Percentiles rank a stretch among this genome's conserved stretches.
Evolutionary conservation across 1,140 invertebrate species (phyloP).

Genomic region (Gryon sp.): DNA sequence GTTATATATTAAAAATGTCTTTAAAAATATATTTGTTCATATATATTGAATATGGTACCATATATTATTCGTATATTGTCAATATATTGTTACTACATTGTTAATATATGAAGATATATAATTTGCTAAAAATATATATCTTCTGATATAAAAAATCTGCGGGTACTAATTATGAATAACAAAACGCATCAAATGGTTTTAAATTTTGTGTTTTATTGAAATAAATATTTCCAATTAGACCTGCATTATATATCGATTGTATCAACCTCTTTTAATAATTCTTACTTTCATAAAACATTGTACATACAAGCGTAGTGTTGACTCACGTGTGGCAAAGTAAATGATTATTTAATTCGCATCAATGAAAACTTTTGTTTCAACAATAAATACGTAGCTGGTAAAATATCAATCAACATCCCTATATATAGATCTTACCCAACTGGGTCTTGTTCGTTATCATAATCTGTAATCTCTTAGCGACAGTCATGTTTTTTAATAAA

Average conservation of each 20-base stretch:
- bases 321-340: slow-evolving; percentile 47
- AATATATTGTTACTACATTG: too few species aligned
- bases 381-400: slow-evolving; percentile 34
- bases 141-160: slow-evolving; percentile 5
- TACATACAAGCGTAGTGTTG: slow-evolving; percentile 42
- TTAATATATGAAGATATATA: too few species aligned
- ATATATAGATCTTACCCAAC: slow-evolving; percentile 16
- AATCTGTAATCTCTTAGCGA: slow-evolving; percentile 34
- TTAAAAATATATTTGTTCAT: too few species aligned
- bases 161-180: neutral
- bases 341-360: slow-evolving; percentile 16
- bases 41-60: too few species aligned
- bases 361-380: slow-evolving; percentile 22
- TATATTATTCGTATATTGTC: too few species aligned
- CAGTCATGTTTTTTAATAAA: slow-evolving; percentile 37
- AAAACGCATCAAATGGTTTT: neutral
- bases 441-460: slow-evolving; percentile 22
- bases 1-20: too few species aligned
- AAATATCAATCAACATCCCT: slow-evolving; percentile 31
- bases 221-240: slow-evolving; percentile 54
- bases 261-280: slow-evolving; percentile 43
- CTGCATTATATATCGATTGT: slow-evolving; percentile 38
- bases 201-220: slow-evolving; percentile 50
- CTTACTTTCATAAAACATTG: slow-evolving; percentile 48
- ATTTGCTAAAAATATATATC: too few species aligned